Evolutionary conservation across 2,797 vertebrate genomes (phyloP).

Genomic region (Amniataba percoides): DNA sequence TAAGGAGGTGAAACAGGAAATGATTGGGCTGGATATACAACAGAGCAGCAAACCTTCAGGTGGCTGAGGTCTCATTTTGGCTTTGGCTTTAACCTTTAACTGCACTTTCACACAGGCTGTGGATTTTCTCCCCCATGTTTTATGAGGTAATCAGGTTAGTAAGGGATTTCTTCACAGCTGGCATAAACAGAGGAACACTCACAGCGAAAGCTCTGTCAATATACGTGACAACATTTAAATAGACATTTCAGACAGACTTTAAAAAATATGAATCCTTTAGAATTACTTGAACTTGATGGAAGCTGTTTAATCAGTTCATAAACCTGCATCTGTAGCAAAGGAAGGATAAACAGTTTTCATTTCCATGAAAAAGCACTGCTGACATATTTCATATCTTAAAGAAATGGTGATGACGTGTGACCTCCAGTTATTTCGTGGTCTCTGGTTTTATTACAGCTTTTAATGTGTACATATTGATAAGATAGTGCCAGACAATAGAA

Average conservation of each 20-base stretch:
- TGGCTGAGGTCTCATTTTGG: background rate
- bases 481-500: background rate
- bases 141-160: background rate
- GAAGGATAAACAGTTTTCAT: background rate
- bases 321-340: background rate
- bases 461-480: conserved; percentile 14
- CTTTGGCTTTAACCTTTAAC: background rate
- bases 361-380: background rate
- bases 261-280: background rate
- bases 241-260: background rate
- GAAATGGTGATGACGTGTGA: background rate
- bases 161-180: background rate
- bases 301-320: background rate
- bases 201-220: background rate
- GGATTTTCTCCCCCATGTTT: too few species aligned
- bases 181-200: background rate
- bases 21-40: background rate
- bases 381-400: background rate
- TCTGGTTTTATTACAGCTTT: conserved; percentile 1
- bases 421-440: background rate
- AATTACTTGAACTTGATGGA: background rate
- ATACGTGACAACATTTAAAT: too few species aligned
- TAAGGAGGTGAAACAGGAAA: background rate
- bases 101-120: background rate
- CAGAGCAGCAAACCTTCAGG: background rate